These are phyloP conservation scores for Teleiodes luculella DNA, from an alignment of 2,888 invertebrate species.

Conservation along the genomic window DNA sequence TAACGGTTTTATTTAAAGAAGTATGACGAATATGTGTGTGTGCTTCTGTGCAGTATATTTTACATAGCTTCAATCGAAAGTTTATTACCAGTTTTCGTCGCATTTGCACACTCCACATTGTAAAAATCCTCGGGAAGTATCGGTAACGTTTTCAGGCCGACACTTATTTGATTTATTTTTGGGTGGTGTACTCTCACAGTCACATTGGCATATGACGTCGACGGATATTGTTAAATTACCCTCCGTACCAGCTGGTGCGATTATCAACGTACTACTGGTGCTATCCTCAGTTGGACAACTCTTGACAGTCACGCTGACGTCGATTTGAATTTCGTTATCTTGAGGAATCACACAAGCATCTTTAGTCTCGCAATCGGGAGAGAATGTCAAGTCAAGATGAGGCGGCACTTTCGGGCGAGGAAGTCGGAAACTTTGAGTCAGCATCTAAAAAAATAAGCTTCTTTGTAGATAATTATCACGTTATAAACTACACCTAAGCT, in stretches of 20 bases:
- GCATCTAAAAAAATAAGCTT: background rate
- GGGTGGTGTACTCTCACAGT: constrained; percentile 78
- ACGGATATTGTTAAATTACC: constrained; percentile 83
- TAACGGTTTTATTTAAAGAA: no score
- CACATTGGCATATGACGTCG: constrained; percentile 86
- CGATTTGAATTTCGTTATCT: constrained; percentile 27
- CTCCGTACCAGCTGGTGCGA: constrained; percentile 80
- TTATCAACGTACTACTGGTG: constrained; percentile 20
- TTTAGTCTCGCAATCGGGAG: constrained; percentile 39
- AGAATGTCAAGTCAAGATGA: constrained; percentile 34
- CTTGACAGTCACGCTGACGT: constrained; percentile 36
- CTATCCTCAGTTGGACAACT: constrained; percentile 32
- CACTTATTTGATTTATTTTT: constrained; percentile 57
- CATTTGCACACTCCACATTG: constrained; percentile 84
- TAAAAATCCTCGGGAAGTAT: constrained; percentile 56
- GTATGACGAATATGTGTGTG: no score
- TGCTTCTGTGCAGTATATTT: no score
- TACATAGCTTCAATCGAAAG: no score
- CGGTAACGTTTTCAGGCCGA: constrained; percentile 16
- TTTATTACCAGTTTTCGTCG: constrained; percentile 43
- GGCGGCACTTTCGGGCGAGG: constrained; percentile 23
- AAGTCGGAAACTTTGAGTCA: background rate
- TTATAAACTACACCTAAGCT: no score
- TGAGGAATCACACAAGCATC: constrained; percentile 37
- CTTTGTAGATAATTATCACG: no score